These are phyloP conservation scores for Oncorhynchus mykiss DNA, from an alignment of 2,113 vertebrate species.

Conservation along the genomic window DNA sequence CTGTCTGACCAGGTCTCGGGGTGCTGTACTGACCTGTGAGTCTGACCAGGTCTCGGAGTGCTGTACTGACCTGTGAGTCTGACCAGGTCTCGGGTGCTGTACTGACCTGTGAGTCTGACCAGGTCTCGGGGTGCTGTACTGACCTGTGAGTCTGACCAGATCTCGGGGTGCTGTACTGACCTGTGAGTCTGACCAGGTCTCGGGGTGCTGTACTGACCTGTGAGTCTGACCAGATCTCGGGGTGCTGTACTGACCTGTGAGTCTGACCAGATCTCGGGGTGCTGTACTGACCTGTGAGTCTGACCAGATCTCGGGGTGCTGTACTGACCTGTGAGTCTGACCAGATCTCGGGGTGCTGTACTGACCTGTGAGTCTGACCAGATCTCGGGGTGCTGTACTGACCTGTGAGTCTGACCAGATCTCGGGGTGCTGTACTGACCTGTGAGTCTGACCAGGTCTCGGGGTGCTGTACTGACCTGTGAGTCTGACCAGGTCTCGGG, in stretches of 20 bases:
- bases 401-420: too few relatives aligned
- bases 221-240: slow-evolving; percentile 32
- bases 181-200: neutral
- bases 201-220: slow-evolving; percentile 76
- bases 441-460: slow-evolving; percentile 90
- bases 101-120: too few relatives aligned
- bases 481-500: too few relatives aligned
- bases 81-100: slow-evolving; percentile 82
- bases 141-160: slow-evolving; percentile 79
- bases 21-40: too few relatives aligned
- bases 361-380: slow-evolving; percentile 88
- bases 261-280: too few relatives aligned
- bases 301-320: neutral
- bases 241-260: slow-evolving; percentile 79
- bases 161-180: slow-evolving; percentile 77
- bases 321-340: slow-evolving; percentile 82
- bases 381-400: slow-evolving; percentile 80
- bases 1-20: slow-evolving; percentile 95
- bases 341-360: neutral
- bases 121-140: too few relatives aligned
- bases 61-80: slow-evolving; percentile 91
- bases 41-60: slow-evolving; percentile 43
- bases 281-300: slow-evolving; percentile 80
- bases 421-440: slow-evolving; percentile 84
- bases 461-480: slow-evolving; percentile 48